Base-by-base conservation (phyloP, 2,888 invertebrate species). In the Mesodorylaimus sp. region DNA sequence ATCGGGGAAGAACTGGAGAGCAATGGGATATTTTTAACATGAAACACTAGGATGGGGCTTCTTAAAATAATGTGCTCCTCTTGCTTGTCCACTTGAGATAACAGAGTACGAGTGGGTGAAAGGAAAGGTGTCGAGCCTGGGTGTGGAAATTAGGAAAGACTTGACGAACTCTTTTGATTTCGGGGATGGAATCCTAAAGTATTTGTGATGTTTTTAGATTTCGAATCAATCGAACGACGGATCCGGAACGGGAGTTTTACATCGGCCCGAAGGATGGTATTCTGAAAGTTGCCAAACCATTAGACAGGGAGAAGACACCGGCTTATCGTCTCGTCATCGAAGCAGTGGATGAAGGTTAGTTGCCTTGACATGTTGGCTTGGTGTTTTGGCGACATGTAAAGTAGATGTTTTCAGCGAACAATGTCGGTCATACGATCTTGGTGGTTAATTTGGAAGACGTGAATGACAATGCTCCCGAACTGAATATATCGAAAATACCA, bases 321-420 rank as follows among this genome's bases (percentile, higher is more conserved):
- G 75, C 88, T 45, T 91, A 93, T 75, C 88, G 87, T 74, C 86
- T 91, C 3, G 89, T 89, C 72, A 88, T 91, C 57, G 73, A 91
- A 61, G 91, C 91, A 2, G 87, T 88, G 61, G 89, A 91, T 66
- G 87, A 88, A 66, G 89, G 68, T 61, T 36, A 5, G 26, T 19
- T 43, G 53, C 25, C 46, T 49, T 26, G 23, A 2, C 10, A 16
- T 27, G 23, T 7, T 26, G 25, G 32, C 32, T 32, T 32, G 10
- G 32, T 32, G 10, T 13, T 32, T 32, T 32, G 32, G 10, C 10
- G 32, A 32, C 16, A 13, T 32, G 36, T 52, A 13, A 26, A 44
- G 47, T 50, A 23, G 25, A 19, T 29, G 16, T 27, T 50, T 52
- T 44, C 53, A 58, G 83, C 80, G 41, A 76, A 83, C 45, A 85